A percentile compares a stretch with the other conserved stretches of the same genome.
Evolutionary conservation across 2,113 vertebrate species (phyloP).

Genomic region (Urocitellus parryii): DNA sequence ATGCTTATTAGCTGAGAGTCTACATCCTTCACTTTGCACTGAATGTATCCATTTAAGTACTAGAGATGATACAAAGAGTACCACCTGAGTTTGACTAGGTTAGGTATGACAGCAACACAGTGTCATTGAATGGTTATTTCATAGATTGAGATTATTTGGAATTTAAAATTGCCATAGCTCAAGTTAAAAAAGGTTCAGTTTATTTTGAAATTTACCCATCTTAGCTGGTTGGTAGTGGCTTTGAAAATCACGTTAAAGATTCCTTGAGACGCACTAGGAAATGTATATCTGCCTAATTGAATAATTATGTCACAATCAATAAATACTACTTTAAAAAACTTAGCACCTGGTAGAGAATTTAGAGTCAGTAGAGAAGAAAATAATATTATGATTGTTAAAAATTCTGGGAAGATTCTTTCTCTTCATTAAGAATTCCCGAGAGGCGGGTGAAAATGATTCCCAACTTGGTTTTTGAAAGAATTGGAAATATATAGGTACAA

Average conservation of each 20-base stretch:
- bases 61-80: neutral
- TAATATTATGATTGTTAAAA: neutral
- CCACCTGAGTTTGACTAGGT: neutral
- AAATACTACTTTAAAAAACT: neutral
- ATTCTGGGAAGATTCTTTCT: neutral
- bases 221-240: neutral
- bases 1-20: constrained; percentile 3
- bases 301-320: neutral
- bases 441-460: neutral
- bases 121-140: neutral
- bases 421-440: neutral
- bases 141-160: constrained; percentile 29
- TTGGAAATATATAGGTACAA: neutral
- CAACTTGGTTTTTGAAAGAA: neutral
- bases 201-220: constrained; percentile 24
- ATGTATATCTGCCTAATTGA: neutral
- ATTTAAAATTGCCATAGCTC: constrained; percentile 13
- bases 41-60: neutral
- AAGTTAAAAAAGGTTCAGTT: neutral
- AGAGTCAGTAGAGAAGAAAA: constrained; percentile 16
- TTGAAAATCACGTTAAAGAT: constrained; percentile 27
- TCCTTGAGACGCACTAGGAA: neutral
- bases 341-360: neutral
- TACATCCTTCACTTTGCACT: constrained; percentile 45
- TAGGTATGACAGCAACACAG: neutral